These are phyloP conservation scores for Chelonoidis abingdonii DNA, from an alignment of 2,113 vertebrate genomes.

Conservation along the genomic window DNA sequence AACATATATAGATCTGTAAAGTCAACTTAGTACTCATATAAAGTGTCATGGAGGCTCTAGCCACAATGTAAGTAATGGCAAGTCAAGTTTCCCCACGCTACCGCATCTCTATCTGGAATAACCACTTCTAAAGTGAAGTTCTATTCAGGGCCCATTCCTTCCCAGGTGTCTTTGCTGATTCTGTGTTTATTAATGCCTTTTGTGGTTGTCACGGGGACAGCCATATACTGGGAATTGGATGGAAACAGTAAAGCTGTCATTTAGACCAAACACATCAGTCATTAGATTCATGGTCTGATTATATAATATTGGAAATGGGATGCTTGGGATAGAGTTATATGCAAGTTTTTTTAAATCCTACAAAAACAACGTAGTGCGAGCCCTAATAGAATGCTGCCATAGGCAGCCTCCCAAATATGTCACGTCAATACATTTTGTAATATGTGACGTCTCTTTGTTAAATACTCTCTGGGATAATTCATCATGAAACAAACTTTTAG, in stretches of 20 bases:
- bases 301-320: neutral
- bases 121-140: neutral
- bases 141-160: neutral
- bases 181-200: neutral
- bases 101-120: neutral
- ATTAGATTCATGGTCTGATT: neutral
- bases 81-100: neutral
- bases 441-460: neutral
- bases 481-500: conserved; percentile 3
- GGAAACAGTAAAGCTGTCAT: neutral
- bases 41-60: neutral
- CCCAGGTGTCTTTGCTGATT: neutral
- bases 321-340: neutral
- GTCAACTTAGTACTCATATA: neutral
- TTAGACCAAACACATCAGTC: neutral
- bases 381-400: neutral
- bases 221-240: neutral
- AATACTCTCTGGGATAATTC: neutral
- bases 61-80: neutral
- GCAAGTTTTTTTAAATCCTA: conserved; percentile 2
- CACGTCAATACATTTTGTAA: neutral
- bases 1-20: neutral
- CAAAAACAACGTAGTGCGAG: neutral
- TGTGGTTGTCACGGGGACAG: neutral
- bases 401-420: neutral